A percentile compares a stretch with the other conserved stretches of the same genome.
Conservation (phyloP, 2,113 vertebrate genomes). For the Pseudorhombus dupliciocellatus region DNA sequence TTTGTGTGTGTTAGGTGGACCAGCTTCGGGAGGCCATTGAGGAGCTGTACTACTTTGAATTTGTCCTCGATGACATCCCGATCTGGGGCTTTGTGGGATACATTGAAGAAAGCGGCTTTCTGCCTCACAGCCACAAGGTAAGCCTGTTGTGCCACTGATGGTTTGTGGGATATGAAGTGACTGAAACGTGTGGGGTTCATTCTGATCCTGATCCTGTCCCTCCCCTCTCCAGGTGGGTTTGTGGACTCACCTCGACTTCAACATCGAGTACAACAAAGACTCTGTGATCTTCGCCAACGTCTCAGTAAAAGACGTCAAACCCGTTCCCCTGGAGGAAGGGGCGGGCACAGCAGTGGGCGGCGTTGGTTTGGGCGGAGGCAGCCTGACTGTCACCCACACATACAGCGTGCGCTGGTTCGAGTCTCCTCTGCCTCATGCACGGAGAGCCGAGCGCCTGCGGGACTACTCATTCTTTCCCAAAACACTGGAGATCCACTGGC, state of each 20-base stretch:
- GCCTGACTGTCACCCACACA: slow-evolving; percentile 83
- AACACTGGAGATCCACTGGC: slow-evolving; percentile 93
- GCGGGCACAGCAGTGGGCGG: slow-evolving; percentile 57
- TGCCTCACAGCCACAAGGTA: slow-evolving; percentile 91
- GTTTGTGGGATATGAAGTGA: neutral
- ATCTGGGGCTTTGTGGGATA: slow-evolving; percentile 93
- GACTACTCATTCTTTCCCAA: slow-evolving; percentile 91
- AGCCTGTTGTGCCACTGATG: neutral
- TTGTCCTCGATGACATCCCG: slow-evolving; percentile 91
- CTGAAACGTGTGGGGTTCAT: neutral
- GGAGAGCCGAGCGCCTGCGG: slow-evolving; percentile 83
- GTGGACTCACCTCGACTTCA: slow-evolving; percentile 92
- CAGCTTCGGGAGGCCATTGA: slow-evolving; percentile 89
- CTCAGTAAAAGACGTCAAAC: slow-evolving; percentile 89
- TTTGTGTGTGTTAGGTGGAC: slow-evolving; percentile 80
- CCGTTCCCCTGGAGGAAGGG: slow-evolving; percentile 88
- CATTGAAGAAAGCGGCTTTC: slow-evolving; percentile 92
- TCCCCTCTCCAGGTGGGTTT: slow-evolving; percentile 83
- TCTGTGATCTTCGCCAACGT: slow-evolving; percentile 90
- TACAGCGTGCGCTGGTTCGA: slow-evolving; percentile 92
- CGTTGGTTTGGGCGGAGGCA: slow-evolving; percentile 69
- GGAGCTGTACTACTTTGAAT: slow-evolving; percentile 94
- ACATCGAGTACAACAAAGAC: slow-evolving; percentile 89
- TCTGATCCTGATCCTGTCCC: neutral
- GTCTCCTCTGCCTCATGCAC: slow-evolving; percentile 78